These are phyloP conservation scores for Teinopalpus imperialis DNA, from an alignment of 2,888 invertebrate species.

Conservation along the genomic window DNA sequence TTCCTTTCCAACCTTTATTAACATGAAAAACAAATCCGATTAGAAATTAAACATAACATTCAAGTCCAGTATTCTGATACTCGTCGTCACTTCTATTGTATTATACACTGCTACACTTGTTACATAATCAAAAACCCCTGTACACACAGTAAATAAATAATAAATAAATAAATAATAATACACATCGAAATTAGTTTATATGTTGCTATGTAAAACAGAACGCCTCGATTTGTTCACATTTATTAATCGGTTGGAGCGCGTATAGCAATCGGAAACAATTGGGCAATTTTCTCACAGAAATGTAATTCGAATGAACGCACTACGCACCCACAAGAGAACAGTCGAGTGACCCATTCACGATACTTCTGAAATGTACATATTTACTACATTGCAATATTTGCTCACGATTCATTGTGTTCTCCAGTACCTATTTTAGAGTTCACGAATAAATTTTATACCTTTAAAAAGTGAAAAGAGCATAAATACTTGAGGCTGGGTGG, in stretches of 20 bases:
- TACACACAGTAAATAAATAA: too few relatives aligned
- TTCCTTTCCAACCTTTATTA: too few relatives aligned
- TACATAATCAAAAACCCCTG: too few relatives aligned
- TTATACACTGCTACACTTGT: too few relatives aligned
- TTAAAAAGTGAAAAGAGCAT: slow-evolving; percentile 1
- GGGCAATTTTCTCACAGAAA: background rate
- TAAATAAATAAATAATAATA: too few relatives aligned
- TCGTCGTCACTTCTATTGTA: too few relatives aligned
- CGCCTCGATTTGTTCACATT: slow-evolving; percentile 15
- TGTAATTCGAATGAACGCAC: slow-evolving; percentile 5
- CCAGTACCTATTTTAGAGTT: background rate
- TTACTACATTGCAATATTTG: background rate
- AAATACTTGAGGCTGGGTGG: slow-evolving; percentile 3
- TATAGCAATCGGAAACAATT: slow-evolving; percentile 18
- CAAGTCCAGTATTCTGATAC: too few relatives aligned
- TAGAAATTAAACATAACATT: too few relatives aligned
- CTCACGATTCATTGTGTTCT: background rate
- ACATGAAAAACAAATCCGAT: too few relatives aligned
- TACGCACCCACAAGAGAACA: background rate
- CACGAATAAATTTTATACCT: slow-evolving; percentile 5
- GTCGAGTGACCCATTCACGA: background rate
- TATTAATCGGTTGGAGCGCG: slow-evolving; percentile 13
- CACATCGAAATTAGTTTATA: too few relatives aligned
- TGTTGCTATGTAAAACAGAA: too few relatives aligned
- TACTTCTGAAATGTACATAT: background rate